Base-by-base conservation (phyloP, 2,797 vertebrate genomes). In the Urophycis tenuis region DNA sequence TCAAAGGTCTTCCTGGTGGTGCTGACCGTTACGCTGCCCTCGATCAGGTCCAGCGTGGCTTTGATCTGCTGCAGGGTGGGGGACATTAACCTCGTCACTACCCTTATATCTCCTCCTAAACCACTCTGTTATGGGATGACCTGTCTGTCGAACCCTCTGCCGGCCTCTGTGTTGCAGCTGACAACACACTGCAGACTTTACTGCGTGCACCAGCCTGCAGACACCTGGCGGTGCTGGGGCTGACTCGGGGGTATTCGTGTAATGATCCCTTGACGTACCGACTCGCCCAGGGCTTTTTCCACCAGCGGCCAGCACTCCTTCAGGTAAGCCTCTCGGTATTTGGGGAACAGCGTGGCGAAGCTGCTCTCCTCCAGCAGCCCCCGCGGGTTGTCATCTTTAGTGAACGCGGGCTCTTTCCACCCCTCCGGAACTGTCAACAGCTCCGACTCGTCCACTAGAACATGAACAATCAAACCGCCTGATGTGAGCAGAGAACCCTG, bases 241-340 rank as follows among this genome's bases (percentile, higher is more conserved):
- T 15, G 39, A 36, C 35, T 36, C 35, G 35, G 5, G 33, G 3
- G 33, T 34, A 34, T 7, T 34, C 1, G 35, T 36, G 9, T 6
- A 36, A 6, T 36, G 11, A 36, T 36, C 35, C 12, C 12, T 9
- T 53, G 33, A 86, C 95, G 80, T 89, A 99, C 96, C 3, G 88
- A 80, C 17, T 98, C 97, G 79, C 84, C 92, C 78, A 97, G 88
- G 0, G 96, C 94, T 77, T 95, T 97, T 90, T 97, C 95, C 36
- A 99, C 96, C 0, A 99, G 92, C 0, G 96, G 95, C 97, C 97
- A 99, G 86, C 97, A 97, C 79, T 99, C 96, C 69, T 95, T 98
- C 87, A 98, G 83, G 81, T 98, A 99, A 0, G 94, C 94, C 81
- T 99, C 97, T 88, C 96, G 94, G 64, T 99, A 99, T 74, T 97